Evolutionary conservation across 2,113 vertebrate species (phyloP).

Genomic region (Pluvialis apricaria): DNA sequence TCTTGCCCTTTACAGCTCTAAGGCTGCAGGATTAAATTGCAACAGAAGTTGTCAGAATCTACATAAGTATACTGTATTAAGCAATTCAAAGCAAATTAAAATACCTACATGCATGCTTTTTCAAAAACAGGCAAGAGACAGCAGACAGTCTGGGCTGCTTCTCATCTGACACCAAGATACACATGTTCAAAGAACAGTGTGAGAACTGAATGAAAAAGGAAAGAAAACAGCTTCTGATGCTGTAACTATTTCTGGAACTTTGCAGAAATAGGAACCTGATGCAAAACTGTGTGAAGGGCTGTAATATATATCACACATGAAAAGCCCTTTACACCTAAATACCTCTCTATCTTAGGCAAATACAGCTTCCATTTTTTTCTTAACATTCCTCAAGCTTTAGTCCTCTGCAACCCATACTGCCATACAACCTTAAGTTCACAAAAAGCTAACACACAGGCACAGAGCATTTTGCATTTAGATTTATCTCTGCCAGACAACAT

Average conservation of each 20-base stretch:
- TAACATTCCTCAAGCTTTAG: background rate
- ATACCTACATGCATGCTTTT: background rate
- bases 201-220: background rate
- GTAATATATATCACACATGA: background rate
- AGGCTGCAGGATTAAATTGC: background rate
- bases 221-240: background rate
- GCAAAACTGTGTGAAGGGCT: background rate
- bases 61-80: rapidly evolving
- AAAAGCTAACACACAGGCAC: background rate
- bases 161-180: background rate
- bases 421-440: background rate
- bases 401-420: background rate
- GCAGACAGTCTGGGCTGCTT: background rate
- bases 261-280: background rate
- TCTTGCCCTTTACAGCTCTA: background rate
- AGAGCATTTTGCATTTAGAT: background rate
- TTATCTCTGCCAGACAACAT: background rate
- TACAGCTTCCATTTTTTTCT: no score
- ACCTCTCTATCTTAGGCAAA: no score
- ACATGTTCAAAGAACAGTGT: background rate
- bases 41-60: background rate
- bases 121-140: background rate
- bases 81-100: background rate
- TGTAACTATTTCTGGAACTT: background rate
- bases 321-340: background rate